Conservation (phyloP, 2,888 invertebrate genomes). For the Euplexia lucipara region DNA sequence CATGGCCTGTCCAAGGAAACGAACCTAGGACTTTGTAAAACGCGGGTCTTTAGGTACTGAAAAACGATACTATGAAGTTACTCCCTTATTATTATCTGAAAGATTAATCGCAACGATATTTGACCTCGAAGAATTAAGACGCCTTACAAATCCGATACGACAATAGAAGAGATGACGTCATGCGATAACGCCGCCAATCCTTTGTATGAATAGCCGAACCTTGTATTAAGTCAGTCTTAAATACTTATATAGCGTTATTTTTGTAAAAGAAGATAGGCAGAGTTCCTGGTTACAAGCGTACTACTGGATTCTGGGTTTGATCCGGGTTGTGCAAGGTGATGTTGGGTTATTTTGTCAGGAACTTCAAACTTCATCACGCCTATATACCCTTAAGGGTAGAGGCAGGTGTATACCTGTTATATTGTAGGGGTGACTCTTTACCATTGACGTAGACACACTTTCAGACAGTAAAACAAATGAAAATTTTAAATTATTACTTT, state of each 20-base stretch:
- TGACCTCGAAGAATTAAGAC: slow-evolving; percentile 34
- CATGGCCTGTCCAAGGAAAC: too few species aligned
- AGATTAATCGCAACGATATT: slow-evolving; percentile 4
- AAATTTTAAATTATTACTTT: slow-evolving; percentile 20
- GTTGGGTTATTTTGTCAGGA: too few species aligned
- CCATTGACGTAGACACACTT: too few species aligned
- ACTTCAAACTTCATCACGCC: too few species aligned
- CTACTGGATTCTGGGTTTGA: too few species aligned
- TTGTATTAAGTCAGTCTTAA: slow-evolving; percentile 11
- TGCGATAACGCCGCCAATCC: slow-evolving; percentile 26
- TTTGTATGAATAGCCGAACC: slow-evolving; percentile 27
- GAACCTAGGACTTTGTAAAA: too few species aligned
- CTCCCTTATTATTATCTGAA: background rate
- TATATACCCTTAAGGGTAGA: too few species aligned
- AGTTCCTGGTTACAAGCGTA: too few species aligned
- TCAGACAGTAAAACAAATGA: slow-evolving; percentile 15
- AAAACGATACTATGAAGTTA: background rate
- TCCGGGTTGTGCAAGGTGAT: too few species aligned
- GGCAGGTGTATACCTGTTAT: too few species aligned
- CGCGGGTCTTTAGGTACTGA: too few species aligned
- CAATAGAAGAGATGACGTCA: slow-evolving; percentile 38
- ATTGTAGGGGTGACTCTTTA: too few species aligned
- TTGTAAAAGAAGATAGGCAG: slow-evolving; percentile 3
- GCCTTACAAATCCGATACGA: slow-evolving; percentile 36
- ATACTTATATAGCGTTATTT: background rate